Percentiles rank a stretch among this genome's conserved stretches.
Conservation (phyloP, 2,797 vertebrate genomes). For the Sebastes vulpes region DNA sequence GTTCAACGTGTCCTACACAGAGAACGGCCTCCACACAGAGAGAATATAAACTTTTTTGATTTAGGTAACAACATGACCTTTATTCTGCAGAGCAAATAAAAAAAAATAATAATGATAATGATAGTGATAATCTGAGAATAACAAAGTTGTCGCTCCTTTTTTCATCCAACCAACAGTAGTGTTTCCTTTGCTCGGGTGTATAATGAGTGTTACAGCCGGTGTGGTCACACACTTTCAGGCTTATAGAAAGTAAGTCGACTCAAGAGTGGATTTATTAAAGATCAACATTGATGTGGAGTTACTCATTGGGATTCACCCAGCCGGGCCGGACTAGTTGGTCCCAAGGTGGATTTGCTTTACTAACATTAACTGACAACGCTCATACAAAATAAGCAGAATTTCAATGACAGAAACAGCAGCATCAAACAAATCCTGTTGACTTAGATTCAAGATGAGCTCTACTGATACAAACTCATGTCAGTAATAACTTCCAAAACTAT, state of each 20-base stretch:
- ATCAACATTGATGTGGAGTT: slow-evolving; percentile 10
- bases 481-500: slow-evolving; percentile 46
- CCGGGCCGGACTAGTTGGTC: background rate
- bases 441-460: background rate
- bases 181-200: background rate
- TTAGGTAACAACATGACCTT: background rate
- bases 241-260: slow-evolving; percentile 16
- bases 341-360: background rate
- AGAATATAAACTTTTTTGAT: background rate
- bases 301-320: background rate
- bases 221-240: slow-evolving; percentile 4
- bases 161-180: background rate
- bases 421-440: slow-evolving; percentile 20
- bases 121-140: background rate
- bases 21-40: background rate
- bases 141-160: background rate
- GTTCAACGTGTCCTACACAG: too few species aligned
- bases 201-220: background rate
- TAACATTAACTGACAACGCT: background rate
- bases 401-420: background rate
- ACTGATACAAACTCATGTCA: background rate
- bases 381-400: background rate
- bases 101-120: too few species aligned
- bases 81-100: background rate
- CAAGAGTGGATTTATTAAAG: slow-evolving; percentile 34